Base-by-base conservation (phyloP, 1,140 invertebrate genomes). In the Achroia grisella region DNA sequence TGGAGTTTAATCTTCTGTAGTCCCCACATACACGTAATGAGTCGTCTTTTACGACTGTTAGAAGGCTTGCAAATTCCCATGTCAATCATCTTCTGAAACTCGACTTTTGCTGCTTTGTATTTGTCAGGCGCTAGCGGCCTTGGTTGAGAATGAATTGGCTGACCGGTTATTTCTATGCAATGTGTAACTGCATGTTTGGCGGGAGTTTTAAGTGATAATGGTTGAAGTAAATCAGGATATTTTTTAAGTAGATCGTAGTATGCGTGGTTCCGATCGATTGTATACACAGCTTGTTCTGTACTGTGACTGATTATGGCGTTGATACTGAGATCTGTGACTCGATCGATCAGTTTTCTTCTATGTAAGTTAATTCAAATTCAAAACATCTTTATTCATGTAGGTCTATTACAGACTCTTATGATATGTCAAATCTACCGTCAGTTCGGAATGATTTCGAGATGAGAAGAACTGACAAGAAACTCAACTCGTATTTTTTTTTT, bases 21-120 rank as follows among this genome's bases (percentile, higher is more conserved):
- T 39, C 23, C 4, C 37, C 37, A 11, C 37, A 39, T 11, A 12
- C 10, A 4, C 32, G 32, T 3, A 34, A 12, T 34, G 31, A 11
- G 12, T 30, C 29, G 13, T 42, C 28, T n/a, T 42, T 42, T 10
- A 42, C 39, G 1, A 42, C 29, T 31, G 31, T 28, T 10, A 42
- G 13, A 12, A 30, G 39, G 13, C 39, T 42, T 1, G 39, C 23
- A 40, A 5, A 40, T 40, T 27, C 39, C 39, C 13, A 41, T 30
- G 9, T 41, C 39, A 23, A 30, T 14, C 39, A 41, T 30, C 6
- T 30, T 10, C 39, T 11, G 29, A 12, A 41, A 41, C 13, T 41
- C 39, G 29, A 30, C 11, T 14, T 41, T 30, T 30, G 12, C 28
- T 11, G 9, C 9, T 10, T 28, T 41, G 14, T 30, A 41, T n/a